Percentiles rank a stretch among this genome's conserved stretches.
Evolutionary conservation across 2,888 invertebrate genomes (phyloP).

Genomic region (Orthonychiurus folsomi): DNA sequence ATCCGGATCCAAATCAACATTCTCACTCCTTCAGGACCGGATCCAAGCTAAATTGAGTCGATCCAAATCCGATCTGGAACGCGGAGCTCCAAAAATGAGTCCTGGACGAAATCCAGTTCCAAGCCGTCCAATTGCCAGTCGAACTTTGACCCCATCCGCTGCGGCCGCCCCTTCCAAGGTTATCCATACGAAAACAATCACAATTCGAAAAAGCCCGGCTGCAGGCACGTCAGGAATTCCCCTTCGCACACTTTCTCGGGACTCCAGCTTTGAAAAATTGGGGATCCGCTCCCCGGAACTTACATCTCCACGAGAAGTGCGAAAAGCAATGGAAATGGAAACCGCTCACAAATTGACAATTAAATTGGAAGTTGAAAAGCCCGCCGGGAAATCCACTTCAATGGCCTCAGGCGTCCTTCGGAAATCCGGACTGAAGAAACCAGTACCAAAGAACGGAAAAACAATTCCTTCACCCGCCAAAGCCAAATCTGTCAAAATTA

Average conservation of each 20-base stretch:
- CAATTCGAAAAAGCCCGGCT: not conserved
- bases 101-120: not conserved
- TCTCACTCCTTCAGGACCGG: conserved; percentile 34
- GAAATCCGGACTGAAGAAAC: conserved; percentile 8
- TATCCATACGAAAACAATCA: not conserved
- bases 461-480: not conserved
- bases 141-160: not conserved
- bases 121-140: not conserved
- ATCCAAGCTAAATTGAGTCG: conserved; percentile 35
- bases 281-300: conserved; percentile 50
- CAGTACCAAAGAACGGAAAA: conserved; percentile 1
- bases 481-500: conserved; percentile 6
- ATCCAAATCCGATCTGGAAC: conserved; percentile 29
- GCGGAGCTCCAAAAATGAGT: not conserved
- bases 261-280: conserved; percentile 41
- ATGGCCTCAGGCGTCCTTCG: conserved; percentile 21
- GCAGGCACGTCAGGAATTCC: conserved; percentile 9
- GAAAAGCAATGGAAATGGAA: conserved; percentile 43
- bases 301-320: conserved; percentile 54
- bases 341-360: conserved; percentile 32
- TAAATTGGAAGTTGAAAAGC: conserved; percentile 35
- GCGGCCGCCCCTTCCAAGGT: not conserved
- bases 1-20: conserved; percentile 24
- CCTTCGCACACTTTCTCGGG: conserved; percentile 19
- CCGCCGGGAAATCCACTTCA: conserved; percentile 12